phyloP scores from a whole-genome alignment of 2,888 invertebrate species.

The Cerastoderma edule region DNA sequence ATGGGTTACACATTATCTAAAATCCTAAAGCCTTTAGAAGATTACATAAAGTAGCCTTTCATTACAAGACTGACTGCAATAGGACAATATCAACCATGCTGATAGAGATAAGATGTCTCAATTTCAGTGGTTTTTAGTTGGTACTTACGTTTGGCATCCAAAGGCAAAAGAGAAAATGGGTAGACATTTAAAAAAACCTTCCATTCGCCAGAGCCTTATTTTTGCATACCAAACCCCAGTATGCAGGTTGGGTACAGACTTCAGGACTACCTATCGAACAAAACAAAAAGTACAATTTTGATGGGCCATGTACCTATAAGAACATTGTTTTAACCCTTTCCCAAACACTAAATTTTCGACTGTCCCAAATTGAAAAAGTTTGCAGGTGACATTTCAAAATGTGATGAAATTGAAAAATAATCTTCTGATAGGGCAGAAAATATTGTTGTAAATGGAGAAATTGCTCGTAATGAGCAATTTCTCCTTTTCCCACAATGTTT shows the following conservation, averaged over 20 bases:
- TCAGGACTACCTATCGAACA: slow-evolving; percentile 89
- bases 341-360: slow-evolving; percentile 5
- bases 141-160: slow-evolving; percentile 96
- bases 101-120: neutral
- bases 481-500: no score
- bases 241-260: slow-evolving; percentile 90
- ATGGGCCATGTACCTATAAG: neutral
- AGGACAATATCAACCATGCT: no score
- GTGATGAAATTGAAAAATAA: neutral
- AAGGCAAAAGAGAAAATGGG: slow-evolving; percentile 98
- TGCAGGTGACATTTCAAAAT: neutral
- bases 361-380: neutral
- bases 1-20: no score
- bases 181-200: slow-evolving; percentile 94
- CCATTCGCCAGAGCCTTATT: slow-evolving; percentile 86
- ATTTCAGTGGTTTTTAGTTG: neutral
- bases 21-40: no score
- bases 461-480: no score
- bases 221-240: slow-evolving; percentile 88
- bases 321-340: no score
- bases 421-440: neutral
- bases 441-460: neutral
- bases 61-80: no score
- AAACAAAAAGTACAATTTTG: neutral
- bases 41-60: no score